Conservation (phyloP, 2,888 invertebrate genomes). For the Hypolimnas misippus region DNA sequence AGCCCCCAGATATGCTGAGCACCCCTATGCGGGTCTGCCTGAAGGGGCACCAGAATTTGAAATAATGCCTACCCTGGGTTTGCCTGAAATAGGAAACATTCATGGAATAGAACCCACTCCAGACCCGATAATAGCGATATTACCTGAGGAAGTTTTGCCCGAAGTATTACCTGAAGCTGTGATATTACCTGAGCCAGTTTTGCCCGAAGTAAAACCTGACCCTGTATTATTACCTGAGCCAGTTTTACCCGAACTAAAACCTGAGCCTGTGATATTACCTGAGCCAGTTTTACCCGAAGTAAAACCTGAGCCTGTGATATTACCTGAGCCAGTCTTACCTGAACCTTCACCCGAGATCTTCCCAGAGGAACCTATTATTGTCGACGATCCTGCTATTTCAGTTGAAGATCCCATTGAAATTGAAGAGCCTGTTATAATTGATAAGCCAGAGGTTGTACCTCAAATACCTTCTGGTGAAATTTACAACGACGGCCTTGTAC, state of each 20-base stretch:
- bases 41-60: conserved; percentile 24
- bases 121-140: too few species aligned
- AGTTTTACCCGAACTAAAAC: conserved; percentile 20
- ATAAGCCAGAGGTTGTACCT: conserved; percentile 36
- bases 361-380: not conserved
- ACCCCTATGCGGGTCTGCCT: too few species aligned
- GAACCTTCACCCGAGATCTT: conserved; percentile 14
- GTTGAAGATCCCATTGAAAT: not conserved
- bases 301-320: not conserved
- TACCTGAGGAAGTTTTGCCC: too few species aligned
- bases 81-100: too few species aligned
- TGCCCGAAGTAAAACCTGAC: conserved; percentile 14
- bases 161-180: conserved; percentile 39
- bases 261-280: conserved; percentile 38
- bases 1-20: conserved; percentile 48
- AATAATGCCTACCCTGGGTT: too few species aligned
- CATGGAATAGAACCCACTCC: too few species aligned
- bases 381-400: not conserved
- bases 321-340: conserved; percentile 23
- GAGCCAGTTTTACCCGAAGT: conserved; percentile 24
- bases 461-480: conserved; percentile 56
- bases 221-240: conserved; percentile 20
- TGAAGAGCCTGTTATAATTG: conserved; percentile 18
- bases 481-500: conserved; percentile 65
- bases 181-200: conserved; percentile 36